Evolutionary conservation across 2,888 invertebrate species (phyloP).

Genomic region (Gryllus longicercus): DNA sequence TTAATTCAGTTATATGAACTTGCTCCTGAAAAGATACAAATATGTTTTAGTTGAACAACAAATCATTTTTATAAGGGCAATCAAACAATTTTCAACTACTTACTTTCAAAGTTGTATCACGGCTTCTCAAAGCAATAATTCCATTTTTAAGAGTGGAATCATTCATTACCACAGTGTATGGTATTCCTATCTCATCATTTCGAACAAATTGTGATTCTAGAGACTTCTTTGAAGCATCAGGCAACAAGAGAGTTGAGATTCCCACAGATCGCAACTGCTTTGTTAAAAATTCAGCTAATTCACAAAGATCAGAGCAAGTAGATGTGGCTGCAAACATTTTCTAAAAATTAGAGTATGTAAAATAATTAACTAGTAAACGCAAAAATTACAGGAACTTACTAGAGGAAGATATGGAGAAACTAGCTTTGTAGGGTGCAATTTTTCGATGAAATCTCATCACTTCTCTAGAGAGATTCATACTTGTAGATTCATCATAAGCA

Average conservation of each 20-base stretch:
- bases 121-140: constrained; percentile 55
- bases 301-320: constrained; percentile 49
- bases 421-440: constrained; percentile 73
- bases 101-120: constrained; percentile 61
- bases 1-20: constrained; percentile 64
- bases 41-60: constrained; percentile 4
- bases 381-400: constrained; percentile 30
- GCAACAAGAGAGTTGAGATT: constrained; percentile 46
- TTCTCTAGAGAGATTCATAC: constrained; percentile 43
- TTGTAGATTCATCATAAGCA: constrained; percentile 53
- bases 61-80: neutral
- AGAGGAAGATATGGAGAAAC: constrained; percentile 50
- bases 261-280: constrained; percentile 52
- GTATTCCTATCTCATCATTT: constrained; percentile 63
- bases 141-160: constrained; percentile 67
- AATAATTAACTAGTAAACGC: neutral
- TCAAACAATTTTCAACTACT: constrained; percentile 22
- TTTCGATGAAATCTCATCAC: constrained; percentile 62
- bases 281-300: constrained; percentile 56
- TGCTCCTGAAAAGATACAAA: constrained; percentile 57
- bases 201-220: constrained; percentile 47
- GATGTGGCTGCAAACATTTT: constrained; percentile 40
- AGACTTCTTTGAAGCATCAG: constrained; percentile 41
- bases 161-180: constrained; percentile 68
- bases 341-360: neutral